Percentiles rank a stretch among this genome's conserved stretches.
phyloP scores from a whole-genome alignment of 2,888 invertebrate genomes.

The Cephonodes hylas region DNA sequence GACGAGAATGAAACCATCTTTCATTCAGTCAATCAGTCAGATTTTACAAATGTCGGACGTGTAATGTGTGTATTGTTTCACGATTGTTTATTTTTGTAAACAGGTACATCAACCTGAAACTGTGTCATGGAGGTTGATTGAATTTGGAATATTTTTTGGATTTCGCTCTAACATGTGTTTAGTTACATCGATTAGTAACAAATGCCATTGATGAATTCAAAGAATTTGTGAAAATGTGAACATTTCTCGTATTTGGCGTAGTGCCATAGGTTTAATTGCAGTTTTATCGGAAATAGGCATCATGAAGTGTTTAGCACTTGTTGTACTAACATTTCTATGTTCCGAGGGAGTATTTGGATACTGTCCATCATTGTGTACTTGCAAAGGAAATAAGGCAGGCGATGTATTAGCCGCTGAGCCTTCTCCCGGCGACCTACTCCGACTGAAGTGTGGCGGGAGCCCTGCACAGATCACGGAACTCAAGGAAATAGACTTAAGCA shows the following conservation, averaged over 20 bases:
- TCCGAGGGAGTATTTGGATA: conserved; percentile 47
- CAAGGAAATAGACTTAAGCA: conserved; percentile 83
- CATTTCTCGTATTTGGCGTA: conserved; percentile 71
- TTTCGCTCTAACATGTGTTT: conserved; percentile 17
- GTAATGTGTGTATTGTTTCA: conserved; percentile 50
- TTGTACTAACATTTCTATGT: conserved; percentile 50
- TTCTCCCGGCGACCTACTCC: conserved; percentile 79
- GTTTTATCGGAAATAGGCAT: conserved; percentile 58
- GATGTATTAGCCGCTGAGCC: conserved; percentile 76
- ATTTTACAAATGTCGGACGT: conserved; percentile 63
- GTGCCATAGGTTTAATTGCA: conserved; percentile 70
- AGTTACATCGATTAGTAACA: conserved; percentile 23
- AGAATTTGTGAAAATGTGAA: conserved; percentile 75
- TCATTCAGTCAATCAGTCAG: conserved; percentile 46
- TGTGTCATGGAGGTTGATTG: conserved; percentile 36
- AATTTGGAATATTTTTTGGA: conserved; percentile 23
- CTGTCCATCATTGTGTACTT: conserved; percentile 78
- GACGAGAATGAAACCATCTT: conserved; percentile 19
- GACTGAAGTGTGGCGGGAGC: conserved; percentile 83
- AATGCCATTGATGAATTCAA: conserved; percentile 49
- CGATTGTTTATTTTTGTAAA: conserved; percentile 67
- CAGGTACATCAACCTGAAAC: conserved; percentile 34
- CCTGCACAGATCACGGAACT: conserved; percentile 81
- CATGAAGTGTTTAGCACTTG: conserved; percentile 58
- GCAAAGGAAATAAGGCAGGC: conserved; percentile 79